Base-by-base conservation (phyloP, 1,140 invertebrate genomes). In the Yoshiicerus persimilis region DNA sequence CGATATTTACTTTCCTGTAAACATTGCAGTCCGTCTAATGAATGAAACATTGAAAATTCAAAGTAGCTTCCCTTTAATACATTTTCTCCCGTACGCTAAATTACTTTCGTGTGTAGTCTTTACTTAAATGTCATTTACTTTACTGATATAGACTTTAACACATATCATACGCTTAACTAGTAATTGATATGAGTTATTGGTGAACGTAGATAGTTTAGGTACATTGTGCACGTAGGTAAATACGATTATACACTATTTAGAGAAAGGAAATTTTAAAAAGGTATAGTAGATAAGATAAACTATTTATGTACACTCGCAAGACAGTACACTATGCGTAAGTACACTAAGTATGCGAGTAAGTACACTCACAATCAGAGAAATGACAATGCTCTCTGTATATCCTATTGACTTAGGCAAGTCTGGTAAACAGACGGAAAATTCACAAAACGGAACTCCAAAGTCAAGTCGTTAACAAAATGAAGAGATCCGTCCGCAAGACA, bases 391-490 rank as follows among this genome's bases (percentile, higher is more conserved):
- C 27, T 70, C 10, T 23, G 10, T 70, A 13, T 16, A 70, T 32
- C 27, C 2, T 80, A 34, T 80, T 80, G 75, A 36, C 32, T 80
- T n/a, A 80, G 75, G 30, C 34, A 80, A 0, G 66, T 70, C 66
- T 70, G 66, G 66, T 70, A 70, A 70, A 70, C 66, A 70, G 32
- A 38, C 34, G 34, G 75, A 80, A 34, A 80, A 38, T 80, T n/a
- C 11, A 23, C 27, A 25, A 34, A 20, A 77, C 11, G 20, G 16
- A 20, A 36, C 16, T n/a, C 11, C 16, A 32, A 77, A 77, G 75
- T 20, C 70, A 75, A 80, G 75, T 80, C 75, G 32, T 80, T 80
- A 80, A 80, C 75, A 80, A 80, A 80, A 80, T 34, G 34, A n/a
- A 80, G 32, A 80, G 75, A 34, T 80, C 38, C 34, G 32, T 36